These are phyloP conservation scores for Lycorma delicatula DNA, from an alignment of 1,140 invertebrate species.

Conservation along the genomic window DNA sequence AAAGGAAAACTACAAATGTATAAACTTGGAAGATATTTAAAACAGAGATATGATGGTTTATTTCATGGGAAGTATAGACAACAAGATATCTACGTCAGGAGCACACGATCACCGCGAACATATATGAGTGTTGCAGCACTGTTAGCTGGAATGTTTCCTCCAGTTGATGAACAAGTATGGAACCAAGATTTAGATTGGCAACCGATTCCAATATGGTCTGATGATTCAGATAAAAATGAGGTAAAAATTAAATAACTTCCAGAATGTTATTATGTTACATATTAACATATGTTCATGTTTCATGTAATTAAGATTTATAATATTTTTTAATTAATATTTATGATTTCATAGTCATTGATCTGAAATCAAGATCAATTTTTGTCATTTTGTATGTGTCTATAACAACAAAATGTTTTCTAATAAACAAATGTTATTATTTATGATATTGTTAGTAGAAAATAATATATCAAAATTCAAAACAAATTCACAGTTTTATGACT, in stretches of 20 bases:
- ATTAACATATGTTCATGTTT: no score
- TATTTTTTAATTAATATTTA: no score
- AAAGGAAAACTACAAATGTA: not conserved
- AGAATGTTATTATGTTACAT: no score
- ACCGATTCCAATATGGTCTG: not conserved
- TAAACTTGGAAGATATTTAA: not conserved
- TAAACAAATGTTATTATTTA: no score
- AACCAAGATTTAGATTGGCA: not conserved
- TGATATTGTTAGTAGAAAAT: no score
- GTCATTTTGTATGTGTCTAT: no score
- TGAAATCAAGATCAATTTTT: no score
- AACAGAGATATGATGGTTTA: not conserved
- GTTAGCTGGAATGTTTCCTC: not conserved
- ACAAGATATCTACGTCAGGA: not conserved
- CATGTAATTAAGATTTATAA: no score
- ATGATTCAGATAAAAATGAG: not conserved
- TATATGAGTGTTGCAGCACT: not conserved
- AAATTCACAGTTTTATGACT: no score
- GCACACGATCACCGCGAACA: not conserved
- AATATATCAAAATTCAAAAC: no score
- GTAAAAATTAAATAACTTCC: not conserved
- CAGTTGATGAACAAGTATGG: not conserved
- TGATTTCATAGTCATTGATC: no score
- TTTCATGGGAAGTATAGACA: not conserved
- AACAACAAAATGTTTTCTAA: no score